Conservation (phyloP, 1,140 invertebrate species). For the Bombus soroeensis region DNA sequence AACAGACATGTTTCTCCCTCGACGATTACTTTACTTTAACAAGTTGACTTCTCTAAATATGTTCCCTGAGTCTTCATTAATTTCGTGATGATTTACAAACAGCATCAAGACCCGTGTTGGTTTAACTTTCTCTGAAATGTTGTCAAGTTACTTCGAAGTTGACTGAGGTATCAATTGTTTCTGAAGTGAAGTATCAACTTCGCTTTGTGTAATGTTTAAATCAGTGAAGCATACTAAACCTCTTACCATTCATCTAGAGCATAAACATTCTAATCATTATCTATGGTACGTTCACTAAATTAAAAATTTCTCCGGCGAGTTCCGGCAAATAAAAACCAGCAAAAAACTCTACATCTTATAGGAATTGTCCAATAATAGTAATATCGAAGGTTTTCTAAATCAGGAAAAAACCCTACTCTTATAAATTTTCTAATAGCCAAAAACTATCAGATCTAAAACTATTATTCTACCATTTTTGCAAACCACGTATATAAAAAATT, state of each 20-base stretch:
- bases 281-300: neutral
- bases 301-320: neutral
- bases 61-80: neutral
- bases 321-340: too few relatives aligned
- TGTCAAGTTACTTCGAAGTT: neutral
- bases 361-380: too few relatives aligned
- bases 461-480: neutral
- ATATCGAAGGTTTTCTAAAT: too few relatives aligned
- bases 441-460: neutral
- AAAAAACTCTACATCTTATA: too few relatives aligned
- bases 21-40: conserved; percentile 2
- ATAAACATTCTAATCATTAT: neutral
- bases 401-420: too few relatives aligned
- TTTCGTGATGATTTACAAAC: neutral
- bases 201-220: neutral
- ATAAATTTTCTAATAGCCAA: too few relatives aligned
- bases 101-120: neutral
- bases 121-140: neutral
- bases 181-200: neutral
- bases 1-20: conserved; percentile 6
- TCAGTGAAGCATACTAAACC: neutral
- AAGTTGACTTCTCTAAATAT: neutral
- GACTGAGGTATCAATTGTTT: neutral
- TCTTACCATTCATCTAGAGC: neutral
- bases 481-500: neutral